Base-by-base conservation (phyloP, 2,888 invertebrate species). In the Lycaena phlaeas region DNA sequence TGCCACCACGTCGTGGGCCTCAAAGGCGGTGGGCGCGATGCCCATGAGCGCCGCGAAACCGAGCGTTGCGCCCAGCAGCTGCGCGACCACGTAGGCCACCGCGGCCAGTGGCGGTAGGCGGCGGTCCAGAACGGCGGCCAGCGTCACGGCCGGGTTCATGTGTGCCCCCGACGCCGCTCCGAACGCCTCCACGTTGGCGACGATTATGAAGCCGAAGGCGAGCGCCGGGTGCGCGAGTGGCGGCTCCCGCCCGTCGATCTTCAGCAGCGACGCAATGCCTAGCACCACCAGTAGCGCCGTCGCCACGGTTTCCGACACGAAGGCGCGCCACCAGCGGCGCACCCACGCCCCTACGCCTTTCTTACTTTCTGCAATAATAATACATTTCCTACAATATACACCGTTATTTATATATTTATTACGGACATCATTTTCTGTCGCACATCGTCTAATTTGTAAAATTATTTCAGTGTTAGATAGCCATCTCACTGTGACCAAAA, bases 101-200 rank as follows among this genome's bases (percentile, higher is more conserved):
- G 69, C 75, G 2, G 60, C 52, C 26, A 34, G 41, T 26, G 85
- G 61, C 11, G 73, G 66, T 27, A 88, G 68, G 26, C 77, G 59
- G 4, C 88, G 87, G 45, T 85, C 59, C 42, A 90, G 60, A 38
- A 89, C 59, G 25, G 89, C 87, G 3, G 91, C 89, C 15, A 91
- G 73, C 9, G 92, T 90, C 10, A 94, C 90, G 2, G 91, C 88
- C 0, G 94, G 94, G 79, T 94, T 94, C 57, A 94, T 70, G 72
- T 94, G 93, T 12, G 91, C 91, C 37, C 92, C 92, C 9, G 92
- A 92, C 28, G 89, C 82, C 52, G 91, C 89, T 2, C 92, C 93
- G 58, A 92, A 89, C 41, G 64, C 71, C 50, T 65, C 54, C 41
- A 58, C 64, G 56, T 63, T 62, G 27, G 59, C 65, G 12, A 65